Base-by-base conservation (phyloP, 2,888 invertebrate species). In the Drosophila fulvimacula region DNA sequence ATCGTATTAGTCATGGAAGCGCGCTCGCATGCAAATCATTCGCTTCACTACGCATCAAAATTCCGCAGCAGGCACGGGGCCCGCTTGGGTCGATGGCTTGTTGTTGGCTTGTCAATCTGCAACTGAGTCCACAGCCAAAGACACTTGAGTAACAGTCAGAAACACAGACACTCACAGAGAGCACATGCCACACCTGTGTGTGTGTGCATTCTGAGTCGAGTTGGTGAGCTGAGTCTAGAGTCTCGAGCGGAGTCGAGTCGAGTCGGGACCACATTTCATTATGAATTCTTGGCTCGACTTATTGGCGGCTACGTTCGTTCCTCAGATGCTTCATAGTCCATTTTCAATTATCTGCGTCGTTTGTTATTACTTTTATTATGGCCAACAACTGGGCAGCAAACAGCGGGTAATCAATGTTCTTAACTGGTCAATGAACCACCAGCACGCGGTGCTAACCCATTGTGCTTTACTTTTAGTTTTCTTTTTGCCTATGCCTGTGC, bases 351-450 rank as follows among this genome's bases (percentile, higher is more conserved):
- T 85, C 85, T 82, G 73, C 85, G 85, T 87, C 85, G 81, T 87
- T 86, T 85, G 85, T 85, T 86, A 86, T 86, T 86, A 87, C 85
- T 85, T 86, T 87, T 86, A 82, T 87, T 86, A 85, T 76, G 83
- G 69, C 70, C 78, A 76, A 63, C 68, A 63, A 65, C 56, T 56
- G 46, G 64, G 59, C 66, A 67, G 58, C 73, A 73, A 72, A 63
- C 82, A 76, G 77, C 82, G 79, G 84, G 87, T 81, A 88, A 87
- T 90, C 82, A 82, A 82, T 80, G 85, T 81, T 90, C 88, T 88
- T 88, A 89, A 82, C 74, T 89, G 91, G 89, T 89, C 91, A 88
- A 68, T 87, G 89, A 86, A 88, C 88, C 69, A 88, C 88, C 69
- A 88, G 79, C 69, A 49, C 41, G 24, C 30, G 46, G 32, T 48